A percentile compares a stretch with the other conserved stretches of the same genome.
phyloP scores from a whole-genome alignment of 1,140 invertebrate species.

The Plectus sambesii region DNA sequence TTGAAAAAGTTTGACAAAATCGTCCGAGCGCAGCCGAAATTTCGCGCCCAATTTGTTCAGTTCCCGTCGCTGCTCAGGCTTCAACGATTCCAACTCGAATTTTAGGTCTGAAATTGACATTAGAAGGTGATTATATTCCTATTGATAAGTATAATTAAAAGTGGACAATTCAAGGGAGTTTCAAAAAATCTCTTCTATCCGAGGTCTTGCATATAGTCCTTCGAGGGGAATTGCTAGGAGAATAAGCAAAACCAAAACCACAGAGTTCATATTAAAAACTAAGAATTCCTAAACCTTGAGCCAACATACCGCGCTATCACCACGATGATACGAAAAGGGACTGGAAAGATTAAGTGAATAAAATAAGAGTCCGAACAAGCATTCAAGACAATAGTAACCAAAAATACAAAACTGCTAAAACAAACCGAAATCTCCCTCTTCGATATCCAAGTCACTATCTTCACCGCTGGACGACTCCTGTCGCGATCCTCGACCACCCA shows the following conservation, averaged over 20 bases:
- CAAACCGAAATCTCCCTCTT: constrained; percentile 11
- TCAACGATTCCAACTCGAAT: constrained; percentile 28
- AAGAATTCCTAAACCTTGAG: constrained; percentile 23
- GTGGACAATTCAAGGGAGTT: constrained; percentile 3
- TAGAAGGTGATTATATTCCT: constrained; percentile 1
- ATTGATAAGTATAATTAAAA: background rate
- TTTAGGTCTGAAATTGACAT: constrained; percentile 27
- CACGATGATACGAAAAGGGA: constrained; percentile 1
- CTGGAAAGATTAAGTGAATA: background rate
- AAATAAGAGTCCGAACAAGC: background rate
- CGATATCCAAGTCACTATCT: constrained; percentile 11
- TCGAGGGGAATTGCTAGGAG: background rate
- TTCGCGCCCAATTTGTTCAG: constrained; percentile 31
- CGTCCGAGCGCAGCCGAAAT: constrained; percentile 22
- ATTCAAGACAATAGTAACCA: background rate
- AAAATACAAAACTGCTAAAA: constrained; percentile 7
- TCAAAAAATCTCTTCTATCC: constrained; percentile 24
- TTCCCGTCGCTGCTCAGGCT: constrained; percentile 23
- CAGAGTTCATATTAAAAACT: constrained; percentile 24
- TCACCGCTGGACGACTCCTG: background rate
- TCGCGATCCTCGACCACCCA: constrained; percentile 14
- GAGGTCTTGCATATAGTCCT: constrained; percentile 21
- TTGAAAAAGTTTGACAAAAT: constrained; percentile 29
- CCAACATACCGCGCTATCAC: background rate
- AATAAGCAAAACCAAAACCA: constrained; percentile 14